Percentiles rank a stretch among this genome's conserved stretches.
phyloP scores from a whole-genome alignment of 2,888 invertebrate species.

The Diadegma fenestrale region DNA sequence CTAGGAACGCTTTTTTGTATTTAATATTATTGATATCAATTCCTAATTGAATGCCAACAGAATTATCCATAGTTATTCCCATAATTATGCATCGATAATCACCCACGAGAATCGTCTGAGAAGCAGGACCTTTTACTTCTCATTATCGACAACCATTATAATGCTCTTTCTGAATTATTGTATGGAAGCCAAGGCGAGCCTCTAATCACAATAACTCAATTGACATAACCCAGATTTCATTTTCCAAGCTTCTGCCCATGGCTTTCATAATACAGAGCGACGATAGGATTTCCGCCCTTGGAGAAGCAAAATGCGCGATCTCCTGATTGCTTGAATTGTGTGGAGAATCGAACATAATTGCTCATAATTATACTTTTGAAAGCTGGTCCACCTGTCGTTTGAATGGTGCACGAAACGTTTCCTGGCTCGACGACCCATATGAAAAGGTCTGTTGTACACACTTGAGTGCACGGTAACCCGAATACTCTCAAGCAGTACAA shows the following conservation, averaged over 20 bases:
- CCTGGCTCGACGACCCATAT: conserved; percentile 20
- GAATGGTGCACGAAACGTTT: conserved; percentile 22
- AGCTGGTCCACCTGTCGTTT: neutral
- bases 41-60: neutral
- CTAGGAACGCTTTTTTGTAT: neutral
- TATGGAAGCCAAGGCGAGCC: conserved; percentile 72
- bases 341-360: neutral
- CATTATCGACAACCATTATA: conserved; percentile 52
- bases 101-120: conserved; percentile 13
- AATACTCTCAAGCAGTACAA: conserved; percentile 41
- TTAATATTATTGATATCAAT: neutral
- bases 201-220: conserved; percentile 73
- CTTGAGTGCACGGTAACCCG: conserved; percentile 52
- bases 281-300: conserved; percentile 68
- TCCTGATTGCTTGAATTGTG: conserved; percentile 58
- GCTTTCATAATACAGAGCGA: conserved; percentile 41
- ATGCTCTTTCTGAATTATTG: conserved; percentile 67
- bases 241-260: conserved; percentile 55
- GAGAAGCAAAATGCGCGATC: conserved; percentile 56
- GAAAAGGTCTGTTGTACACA: conserved; percentile 25
- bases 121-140: conserved; percentile 40
- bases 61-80: conserved; percentile 6
- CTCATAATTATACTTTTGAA: neutral
- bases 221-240: conserved; percentile 73
- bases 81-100: conserved; percentile 18